Evolutionary conservation across 2,888 invertebrate species (phyloP).

Genomic region (Mesochorus sp.): DNA sequence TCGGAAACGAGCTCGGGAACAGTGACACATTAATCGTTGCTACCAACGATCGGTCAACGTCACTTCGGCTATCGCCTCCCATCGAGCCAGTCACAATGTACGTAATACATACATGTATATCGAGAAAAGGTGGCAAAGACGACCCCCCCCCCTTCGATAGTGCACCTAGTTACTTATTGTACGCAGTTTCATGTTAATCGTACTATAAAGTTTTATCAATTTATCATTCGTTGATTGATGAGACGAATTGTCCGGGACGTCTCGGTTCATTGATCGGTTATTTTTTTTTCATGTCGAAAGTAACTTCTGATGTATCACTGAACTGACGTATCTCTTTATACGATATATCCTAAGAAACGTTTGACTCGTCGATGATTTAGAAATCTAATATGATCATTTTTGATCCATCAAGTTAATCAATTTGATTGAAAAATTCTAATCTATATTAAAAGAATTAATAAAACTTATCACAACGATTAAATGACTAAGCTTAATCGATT

Average conservation of each 20-base stretch:
- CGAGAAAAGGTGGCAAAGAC: too few species aligned
- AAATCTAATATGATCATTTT: too few species aligned
- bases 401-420: too few species aligned
- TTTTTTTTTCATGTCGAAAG: background rate
- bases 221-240: constrained; percentile 42
- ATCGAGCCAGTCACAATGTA: constrained; percentile 31
- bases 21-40: constrained; percentile 50
- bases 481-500: too few species aligned
- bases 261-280: background rate
- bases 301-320: constrained; percentile 4
- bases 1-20: constrained; percentile 1
- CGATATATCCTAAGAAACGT: too few species aligned
- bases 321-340: background rate
- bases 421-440: too few species aligned
- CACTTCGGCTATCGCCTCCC: constrained; percentile 39
- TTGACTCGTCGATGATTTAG: too few species aligned
- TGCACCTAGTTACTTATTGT: too few species aligned
- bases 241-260: constrained; percentile 15
- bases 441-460: too few species aligned
- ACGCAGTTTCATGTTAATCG: background rate
- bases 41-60: constrained; percentile 54
- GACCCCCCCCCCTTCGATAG: too few species aligned
- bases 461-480: too few species aligned
- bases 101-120: constrained; percentile 9
- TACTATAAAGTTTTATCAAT: constrained; percentile 20